phyloP scores from a whole-genome alignment of 2,888 invertebrate species.

The Teleiodes luculella region DNA sequence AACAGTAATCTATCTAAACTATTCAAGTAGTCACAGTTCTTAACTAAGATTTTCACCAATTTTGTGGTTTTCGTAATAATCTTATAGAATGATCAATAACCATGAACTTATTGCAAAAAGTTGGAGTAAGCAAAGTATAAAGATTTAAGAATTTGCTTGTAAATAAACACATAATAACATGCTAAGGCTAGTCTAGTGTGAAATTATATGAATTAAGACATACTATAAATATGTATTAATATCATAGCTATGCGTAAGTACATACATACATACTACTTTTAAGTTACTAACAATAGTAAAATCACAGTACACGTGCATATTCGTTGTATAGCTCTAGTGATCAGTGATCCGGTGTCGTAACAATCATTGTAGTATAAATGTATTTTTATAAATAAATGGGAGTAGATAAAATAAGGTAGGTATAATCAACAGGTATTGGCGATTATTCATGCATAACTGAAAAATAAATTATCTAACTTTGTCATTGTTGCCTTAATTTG shows the following conservation, averaged over 20 bases:
- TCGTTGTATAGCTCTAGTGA: neutral
- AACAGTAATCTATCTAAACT: too few species aligned
- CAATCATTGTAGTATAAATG: neutral
- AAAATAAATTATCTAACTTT: too few species aligned
- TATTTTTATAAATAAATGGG: slow-evolving; percentile 2
- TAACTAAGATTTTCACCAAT: too few species aligned
- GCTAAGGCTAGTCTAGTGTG: neutral
- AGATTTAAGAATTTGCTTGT: neutral
- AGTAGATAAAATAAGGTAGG: neutral
- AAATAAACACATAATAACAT: neutral
- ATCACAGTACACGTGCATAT: neutral
- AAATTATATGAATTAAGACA: neutral
- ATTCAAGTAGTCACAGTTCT: too few species aligned
- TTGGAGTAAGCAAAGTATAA: neutral
- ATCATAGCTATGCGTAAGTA: neutral
- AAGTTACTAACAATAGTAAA: neutral
- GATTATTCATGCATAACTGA: too few species aligned
- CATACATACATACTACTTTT: neutral
- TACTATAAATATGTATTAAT: neutral
- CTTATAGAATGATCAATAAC: too few species aligned
- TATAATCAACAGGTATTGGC: neutral
- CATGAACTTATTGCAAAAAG: neutral
- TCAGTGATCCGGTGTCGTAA: neutral
- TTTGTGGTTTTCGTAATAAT: too few species aligned
- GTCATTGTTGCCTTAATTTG: too few species aligned